Percentiles rank a stretch among this genome's conserved stretches.
phyloP scores from a whole-genome alignment of 2,113 vertebrate genomes.

The rat (Rattus norvegicus) region DNA sequence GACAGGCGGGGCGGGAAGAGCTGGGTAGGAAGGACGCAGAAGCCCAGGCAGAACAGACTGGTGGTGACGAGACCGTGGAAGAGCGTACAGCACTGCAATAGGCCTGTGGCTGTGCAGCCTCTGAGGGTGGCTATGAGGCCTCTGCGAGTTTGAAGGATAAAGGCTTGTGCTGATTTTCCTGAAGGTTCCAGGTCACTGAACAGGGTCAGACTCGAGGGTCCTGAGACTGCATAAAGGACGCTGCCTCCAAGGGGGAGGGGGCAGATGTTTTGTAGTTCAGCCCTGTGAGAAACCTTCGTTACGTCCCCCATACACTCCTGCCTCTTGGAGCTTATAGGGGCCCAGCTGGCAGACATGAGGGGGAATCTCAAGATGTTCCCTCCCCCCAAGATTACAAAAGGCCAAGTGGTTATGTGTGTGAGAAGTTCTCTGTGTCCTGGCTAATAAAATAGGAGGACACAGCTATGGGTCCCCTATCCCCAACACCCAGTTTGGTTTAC shows the following conservation, averaged over 20 bases:
- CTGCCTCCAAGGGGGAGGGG: rapidly evolving
- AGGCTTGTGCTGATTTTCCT: not conserved
- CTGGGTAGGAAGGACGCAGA: not conserved
- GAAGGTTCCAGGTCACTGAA: not conserved
- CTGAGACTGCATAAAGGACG: not conserved
- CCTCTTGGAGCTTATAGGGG: too few relatives aligned
- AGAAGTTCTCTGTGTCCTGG: not conserved
- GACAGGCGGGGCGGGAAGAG: not conserved
- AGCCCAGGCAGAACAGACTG: not conserved
- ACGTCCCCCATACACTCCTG: not conserved
- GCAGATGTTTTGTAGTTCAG: not conserved
- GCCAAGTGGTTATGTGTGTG: not conserved
- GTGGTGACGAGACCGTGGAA: not conserved
- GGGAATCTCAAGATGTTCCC: not conserved
- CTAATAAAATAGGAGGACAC: not conserved
- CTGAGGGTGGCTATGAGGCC: not conserved
- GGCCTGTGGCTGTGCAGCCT: not conserved
- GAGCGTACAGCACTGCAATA: not conserved
- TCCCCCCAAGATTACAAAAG: not conserved
- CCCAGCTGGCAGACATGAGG: not conserved
- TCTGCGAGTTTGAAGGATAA: not conserved
- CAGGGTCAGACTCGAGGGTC: not conserved
- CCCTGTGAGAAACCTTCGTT: not conserved
- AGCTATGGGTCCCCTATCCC: not conserved
- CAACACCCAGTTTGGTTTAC: not conserved